A percentile compares a stretch with the other conserved stretches of the same genome.
Conservation (phyloP, 1,140 invertebrate species). For the Drosophila saltans region DNA sequence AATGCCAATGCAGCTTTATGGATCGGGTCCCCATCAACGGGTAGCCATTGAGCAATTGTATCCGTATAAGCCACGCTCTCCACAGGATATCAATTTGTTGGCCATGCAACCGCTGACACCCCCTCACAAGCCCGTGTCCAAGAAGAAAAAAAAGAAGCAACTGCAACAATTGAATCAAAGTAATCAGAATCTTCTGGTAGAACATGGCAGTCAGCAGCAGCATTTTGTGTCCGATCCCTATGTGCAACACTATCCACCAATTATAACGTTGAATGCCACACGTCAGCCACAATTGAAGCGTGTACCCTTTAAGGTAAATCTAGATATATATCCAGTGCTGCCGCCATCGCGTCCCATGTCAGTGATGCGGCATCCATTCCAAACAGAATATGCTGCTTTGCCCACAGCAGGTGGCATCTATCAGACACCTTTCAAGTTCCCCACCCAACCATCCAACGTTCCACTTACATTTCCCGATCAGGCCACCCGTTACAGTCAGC, state of each 20-base stretch:
- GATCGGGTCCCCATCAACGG: constrained; percentile 55
- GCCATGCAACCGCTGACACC: constrained; percentile 59
- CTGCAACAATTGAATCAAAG: constrained; percentile 33
- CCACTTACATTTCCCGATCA: constrained; percentile 65
- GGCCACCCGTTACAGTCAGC: constrained; percentile 52
- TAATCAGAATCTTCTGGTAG: constrained; percentile 50
- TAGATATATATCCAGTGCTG: constrained; percentile 76
- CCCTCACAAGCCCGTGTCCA: constrained; percentile 40
- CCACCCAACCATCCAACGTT: constrained; percentile 49
- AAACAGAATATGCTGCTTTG: constrained; percentile 53
- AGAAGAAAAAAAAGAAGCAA: constrained; percentile 69
- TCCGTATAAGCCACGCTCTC: constrained; percentile 74
- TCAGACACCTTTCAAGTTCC: constrained; percentile 63
- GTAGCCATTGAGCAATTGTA: constrained; percentile 77
- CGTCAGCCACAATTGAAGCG: constrained; percentile 63
- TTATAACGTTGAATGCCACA: constrained; percentile 63
- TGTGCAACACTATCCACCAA: constrained; percentile 49
- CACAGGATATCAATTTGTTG: constrained; percentile 72
- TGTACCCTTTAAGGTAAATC: constrained; percentile 72
- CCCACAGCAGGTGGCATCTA: constrained; percentile 57
- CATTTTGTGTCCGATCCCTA: constrained; percentile 61
- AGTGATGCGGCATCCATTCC: constrained; percentile 68
- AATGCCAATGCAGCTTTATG: constrained; percentile 41
- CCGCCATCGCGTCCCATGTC: constrained; percentile 66
- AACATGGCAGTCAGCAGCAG: constrained; percentile 58